phyloP scores from a whole-genome alignment of 1,140 invertebrate genomes.

The Heliothis subflexa region DNA sequence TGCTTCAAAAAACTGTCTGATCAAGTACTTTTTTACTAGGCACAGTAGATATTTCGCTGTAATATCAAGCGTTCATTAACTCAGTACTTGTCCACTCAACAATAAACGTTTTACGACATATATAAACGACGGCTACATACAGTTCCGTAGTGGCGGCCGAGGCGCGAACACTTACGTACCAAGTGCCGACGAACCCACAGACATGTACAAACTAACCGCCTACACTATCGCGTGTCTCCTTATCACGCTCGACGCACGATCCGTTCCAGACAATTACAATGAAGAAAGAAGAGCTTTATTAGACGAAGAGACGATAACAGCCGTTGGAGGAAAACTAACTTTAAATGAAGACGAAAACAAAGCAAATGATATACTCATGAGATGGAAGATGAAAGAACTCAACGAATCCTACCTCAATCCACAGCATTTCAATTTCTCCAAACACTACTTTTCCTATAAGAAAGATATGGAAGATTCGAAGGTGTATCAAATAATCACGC shows the following conservation, averaged over 20 bases:
- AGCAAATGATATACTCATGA: constrained; percentile 90
- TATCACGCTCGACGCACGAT: constrained; percentile 49
- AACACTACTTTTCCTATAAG: constrained; percentile 90
- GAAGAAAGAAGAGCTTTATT: constrained; percentile 61
- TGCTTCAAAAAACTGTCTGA: no score
- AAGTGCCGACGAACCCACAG: background rate
- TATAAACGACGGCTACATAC: constrained; percentile 40
- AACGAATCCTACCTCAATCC: constrained; percentile 86
- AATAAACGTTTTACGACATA: constrained; percentile 40
- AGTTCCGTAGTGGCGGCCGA: constrained; percentile 26
- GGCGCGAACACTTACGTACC: constrained; percentile 7
- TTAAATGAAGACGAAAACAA: constrained; percentile 86
- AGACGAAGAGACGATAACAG: constrained; percentile 62
- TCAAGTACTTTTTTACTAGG: no score
- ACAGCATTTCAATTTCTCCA: constrained; percentile 87
- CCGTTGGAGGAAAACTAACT: constrained; percentile 82
- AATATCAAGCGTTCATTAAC: constrained; percentile 27
- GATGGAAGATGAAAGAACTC: constrained; percentile 88
- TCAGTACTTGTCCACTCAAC: constrained; percentile 8
- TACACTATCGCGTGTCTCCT: constrained; percentile 21
- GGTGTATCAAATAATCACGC: constrained; percentile 89
- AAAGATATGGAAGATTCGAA: constrained; percentile 88
- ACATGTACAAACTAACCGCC: constrained; percentile 17
- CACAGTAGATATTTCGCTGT: background rate
- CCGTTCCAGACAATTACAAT: constrained; percentile 57